These are phyloP conservation scores for Caenorhabditis parvicauda DNA, from an alignment of 2,888 invertebrate species.

Conservation along the genomic window DNA sequence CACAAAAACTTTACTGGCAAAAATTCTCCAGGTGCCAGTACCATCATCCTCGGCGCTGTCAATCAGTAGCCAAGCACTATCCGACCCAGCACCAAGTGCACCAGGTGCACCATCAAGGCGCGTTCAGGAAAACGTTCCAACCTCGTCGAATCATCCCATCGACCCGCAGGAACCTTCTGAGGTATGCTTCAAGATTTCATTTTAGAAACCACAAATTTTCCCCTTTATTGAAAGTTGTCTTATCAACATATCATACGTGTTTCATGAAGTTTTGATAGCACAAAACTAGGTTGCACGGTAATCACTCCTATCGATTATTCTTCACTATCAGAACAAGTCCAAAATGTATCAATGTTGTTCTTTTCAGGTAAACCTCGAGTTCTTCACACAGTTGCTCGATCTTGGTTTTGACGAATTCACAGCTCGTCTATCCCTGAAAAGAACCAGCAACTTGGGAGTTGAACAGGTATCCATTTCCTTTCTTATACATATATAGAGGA, in stretches of 20 bases:
- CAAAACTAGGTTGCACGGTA: too few relatives aligned
- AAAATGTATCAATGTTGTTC: neutral
- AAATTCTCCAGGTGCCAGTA: conserved; percentile 8
- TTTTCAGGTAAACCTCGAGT: conserved; percentile 23
- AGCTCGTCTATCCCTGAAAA: conserved; percentile 36
- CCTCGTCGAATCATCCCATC: conserved; percentile 13
- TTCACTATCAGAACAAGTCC: too few relatives aligned
- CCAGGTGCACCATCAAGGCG: conserved; percentile 1
- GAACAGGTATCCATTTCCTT: conserved; percentile 35
- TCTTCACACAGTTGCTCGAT: conserved; percentile 39
- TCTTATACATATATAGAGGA: too few relatives aligned
- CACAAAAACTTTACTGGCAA: neutral
- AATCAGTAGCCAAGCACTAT: conserved; percentile 14
- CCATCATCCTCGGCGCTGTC: conserved; percentile 15
- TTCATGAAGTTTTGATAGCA: too few relatives aligned
- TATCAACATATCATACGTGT: neutral
- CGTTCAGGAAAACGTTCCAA: neutral
- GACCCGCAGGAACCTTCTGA: conserved; percentile 30
- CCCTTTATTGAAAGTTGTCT: neutral
- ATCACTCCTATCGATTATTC: too few relatives aligned
- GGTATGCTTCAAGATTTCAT: conserved; percentile 8
- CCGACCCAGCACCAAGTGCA: conserved; percentile 12
- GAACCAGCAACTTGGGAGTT: conserved; percentile 41
- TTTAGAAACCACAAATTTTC: neutral
- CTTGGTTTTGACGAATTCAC: conserved; percentile 49